phyloP scores from a whole-genome alignment of 1,140 invertebrate genomes.

The Heliconius congener region DNA sequence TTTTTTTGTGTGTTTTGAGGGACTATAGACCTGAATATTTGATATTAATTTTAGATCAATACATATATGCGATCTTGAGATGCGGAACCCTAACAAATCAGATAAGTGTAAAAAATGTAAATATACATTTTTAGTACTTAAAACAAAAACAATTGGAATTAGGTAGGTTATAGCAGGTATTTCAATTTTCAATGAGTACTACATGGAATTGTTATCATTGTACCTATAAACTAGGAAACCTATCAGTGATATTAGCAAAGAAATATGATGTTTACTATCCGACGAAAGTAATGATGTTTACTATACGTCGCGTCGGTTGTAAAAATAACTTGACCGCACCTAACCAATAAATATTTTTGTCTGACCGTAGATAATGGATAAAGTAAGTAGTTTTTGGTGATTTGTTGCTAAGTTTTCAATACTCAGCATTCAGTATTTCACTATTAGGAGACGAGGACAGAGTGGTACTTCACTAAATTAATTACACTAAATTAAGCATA shows the following conservation, averaged over 20 bases:
- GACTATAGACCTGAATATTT: too few species aligned
- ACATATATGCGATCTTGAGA: too few species aligned
- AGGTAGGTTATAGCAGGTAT: too few species aligned
- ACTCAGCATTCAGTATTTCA: not conserved
- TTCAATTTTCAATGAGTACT: not conserved
- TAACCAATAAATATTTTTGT: slow-evolving; percentile 5
- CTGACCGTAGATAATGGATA: slow-evolving; percentile 12
- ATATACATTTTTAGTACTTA: too few species aligned
- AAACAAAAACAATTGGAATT: too few species aligned
- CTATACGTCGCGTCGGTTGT: not conserved
- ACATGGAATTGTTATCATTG: not conserved
- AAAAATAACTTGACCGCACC: slow-evolving; percentile 12
- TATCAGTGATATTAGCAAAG: slow-evolving; percentile 1
- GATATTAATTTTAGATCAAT: too few species aligned
- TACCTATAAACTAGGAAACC: not conserved
- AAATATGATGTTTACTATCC: slow-evolving; percentile 6
- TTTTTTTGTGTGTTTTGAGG: too few species aligned
- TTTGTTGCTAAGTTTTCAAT: not conserved
- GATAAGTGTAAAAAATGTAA: too few species aligned
- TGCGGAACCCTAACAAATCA: too few species aligned
- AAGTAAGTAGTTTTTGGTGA: not conserved
- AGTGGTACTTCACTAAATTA: not conserved
- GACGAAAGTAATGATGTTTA: not conserved
- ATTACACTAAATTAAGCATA: too few species aligned
- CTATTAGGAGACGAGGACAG: not conserved